A percentile compares a stretch with the other conserved stretches of the same genome.
These are phyloP conservation scores for Spialia ferax DNA, from an alignment of 2,888 invertebrate genomes.

Conservation along the genomic window DNA sequence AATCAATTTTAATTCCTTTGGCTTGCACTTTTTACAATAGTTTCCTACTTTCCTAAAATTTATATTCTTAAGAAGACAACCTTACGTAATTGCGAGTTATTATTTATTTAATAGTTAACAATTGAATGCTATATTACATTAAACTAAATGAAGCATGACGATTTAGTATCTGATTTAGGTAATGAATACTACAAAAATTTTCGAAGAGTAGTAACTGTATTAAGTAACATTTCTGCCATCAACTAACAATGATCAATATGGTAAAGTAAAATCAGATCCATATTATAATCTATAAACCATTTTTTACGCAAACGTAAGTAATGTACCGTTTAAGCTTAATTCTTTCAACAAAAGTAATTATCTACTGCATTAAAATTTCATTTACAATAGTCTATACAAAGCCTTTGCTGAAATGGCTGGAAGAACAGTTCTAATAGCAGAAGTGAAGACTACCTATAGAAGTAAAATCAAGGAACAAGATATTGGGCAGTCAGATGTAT, in stretches of 20 bases:
- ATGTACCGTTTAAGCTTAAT: background rate
- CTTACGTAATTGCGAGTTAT: constrained; percentile 6
- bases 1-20: background rate
- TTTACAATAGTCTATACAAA: constrained; percentile 6
- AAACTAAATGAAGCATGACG: background rate
- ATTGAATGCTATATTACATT: background rate
- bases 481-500: constrained; percentile 71
- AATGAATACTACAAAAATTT: background rate
- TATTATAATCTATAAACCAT: too few relatives aligned
- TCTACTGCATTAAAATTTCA: background rate
- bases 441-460: constrained; percentile 8
- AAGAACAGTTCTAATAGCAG: constrained; percentile 20
- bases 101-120: background rate
- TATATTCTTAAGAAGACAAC: background rate
- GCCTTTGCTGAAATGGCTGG: background rate
- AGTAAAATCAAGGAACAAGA: constrained; percentile 28
- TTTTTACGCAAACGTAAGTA: background rate
- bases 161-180: too few relatives aligned
- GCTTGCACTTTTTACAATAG: constrained; percentile 8
- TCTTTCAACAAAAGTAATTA: background rate
- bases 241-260: background rate
- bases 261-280: too few relatives aligned
- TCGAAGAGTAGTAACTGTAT: background rate
- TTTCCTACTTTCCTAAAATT: background rate
- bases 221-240: too few relatives aligned